phyloP scores from a whole-genome alignment of 1,140 invertebrate species.

The Drepana arcuata region DNA sequence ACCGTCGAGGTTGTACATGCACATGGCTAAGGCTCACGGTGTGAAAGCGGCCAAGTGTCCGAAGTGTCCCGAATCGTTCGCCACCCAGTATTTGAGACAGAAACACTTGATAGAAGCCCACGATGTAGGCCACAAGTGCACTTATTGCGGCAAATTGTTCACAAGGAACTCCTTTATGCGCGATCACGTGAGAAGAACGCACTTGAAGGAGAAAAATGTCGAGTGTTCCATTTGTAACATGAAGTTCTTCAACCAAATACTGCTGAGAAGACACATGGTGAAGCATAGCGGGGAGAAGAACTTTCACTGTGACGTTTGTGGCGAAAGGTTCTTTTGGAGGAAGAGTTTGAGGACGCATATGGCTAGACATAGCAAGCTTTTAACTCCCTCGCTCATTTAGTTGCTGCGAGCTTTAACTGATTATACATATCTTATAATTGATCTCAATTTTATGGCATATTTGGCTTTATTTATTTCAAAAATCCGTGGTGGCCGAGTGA shows the following conservation, averaged over 20 bases:
- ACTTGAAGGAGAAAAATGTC: slow-evolving; percentile 63
- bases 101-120: slow-evolving; percentile 56
- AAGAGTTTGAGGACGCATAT: slow-evolving; percentile 49
- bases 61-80: slow-evolving; percentile 45
- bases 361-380: slow-evolving; percentile 40
- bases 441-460: no score
- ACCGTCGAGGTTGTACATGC: slow-evolving; percentile 53
- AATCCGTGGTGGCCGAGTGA: no score
- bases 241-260: slow-evolving; percentile 61
- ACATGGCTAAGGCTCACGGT: slow-evolving; percentile 52
- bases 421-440: background rate
- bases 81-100: slow-evolving; percentile 49
- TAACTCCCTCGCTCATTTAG: slow-evolving; percentile 17
- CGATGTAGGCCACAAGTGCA: slow-evolving; percentile 49
- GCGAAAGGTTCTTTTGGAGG: slow-evolving; percentile 61
- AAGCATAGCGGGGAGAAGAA: slow-evolving; percentile 73
- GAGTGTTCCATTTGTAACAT: slow-evolving; percentile 62
- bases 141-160: slow-evolving; percentile 51
- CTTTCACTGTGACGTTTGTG: slow-evolving; percentile 59
- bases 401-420: background rate
- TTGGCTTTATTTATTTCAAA: no score
- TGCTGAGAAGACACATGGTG: slow-evolving; percentile 81
- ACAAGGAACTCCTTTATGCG: slow-evolving; percentile 53
- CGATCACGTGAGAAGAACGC: slow-evolving; percentile 49
- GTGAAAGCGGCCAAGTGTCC: slow-evolving; percentile 55